These are phyloP conservation scores for Leptoclinus maculatus DNA, from an alignment of 2,797 vertebrate genomes.

Conservation along the genomic window DNA sequence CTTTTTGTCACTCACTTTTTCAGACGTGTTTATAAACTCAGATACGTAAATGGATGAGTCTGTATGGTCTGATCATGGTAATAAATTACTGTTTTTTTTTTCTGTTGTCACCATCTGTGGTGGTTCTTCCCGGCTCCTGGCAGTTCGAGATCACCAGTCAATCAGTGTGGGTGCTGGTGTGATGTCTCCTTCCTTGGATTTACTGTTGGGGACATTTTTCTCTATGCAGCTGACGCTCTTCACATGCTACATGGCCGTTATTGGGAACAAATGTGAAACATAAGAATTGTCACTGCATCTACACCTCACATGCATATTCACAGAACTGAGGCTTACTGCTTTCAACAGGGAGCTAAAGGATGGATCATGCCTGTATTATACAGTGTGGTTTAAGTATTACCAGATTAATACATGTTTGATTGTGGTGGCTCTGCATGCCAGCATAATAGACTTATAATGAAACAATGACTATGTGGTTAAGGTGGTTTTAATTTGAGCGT, in stretches of 20 bases:
- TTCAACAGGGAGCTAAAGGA: neutral
- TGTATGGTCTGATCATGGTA: conserved; percentile 2
- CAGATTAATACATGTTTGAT: conserved; percentile 3
- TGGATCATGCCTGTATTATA: neutral
- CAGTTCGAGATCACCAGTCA: conserved; percentile 64
- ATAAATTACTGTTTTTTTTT: conserved; percentile 22
- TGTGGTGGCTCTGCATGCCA: neutral
- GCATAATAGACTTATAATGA: neutral
- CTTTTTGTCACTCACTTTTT: neutral
- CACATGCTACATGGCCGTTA: neutral
- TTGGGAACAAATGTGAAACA: conserved; percentile 1
- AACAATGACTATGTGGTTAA: neutral
- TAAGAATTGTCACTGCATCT: neutral
- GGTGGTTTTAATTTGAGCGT: neutral
- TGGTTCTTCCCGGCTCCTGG: conserved; percentile 45
- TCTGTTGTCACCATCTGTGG: conserved; percentile 68
- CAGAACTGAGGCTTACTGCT: neutral
- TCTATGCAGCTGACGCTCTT: conserved; percentile 16
- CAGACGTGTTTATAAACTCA: conserved; percentile 9
- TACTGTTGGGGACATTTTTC: conserved; percentile 27
- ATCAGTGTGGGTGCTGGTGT: conserved; percentile 50
- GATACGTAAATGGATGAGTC: neutral
- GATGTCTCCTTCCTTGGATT: conserved; percentile 9
- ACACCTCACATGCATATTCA: neutral
- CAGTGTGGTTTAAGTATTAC: neutral